Percentiles rank a stretch among this genome's conserved stretches.
Conservation (phyloP, 1,140 invertebrate genomes). For the Probaryconus sp. region DNA sequence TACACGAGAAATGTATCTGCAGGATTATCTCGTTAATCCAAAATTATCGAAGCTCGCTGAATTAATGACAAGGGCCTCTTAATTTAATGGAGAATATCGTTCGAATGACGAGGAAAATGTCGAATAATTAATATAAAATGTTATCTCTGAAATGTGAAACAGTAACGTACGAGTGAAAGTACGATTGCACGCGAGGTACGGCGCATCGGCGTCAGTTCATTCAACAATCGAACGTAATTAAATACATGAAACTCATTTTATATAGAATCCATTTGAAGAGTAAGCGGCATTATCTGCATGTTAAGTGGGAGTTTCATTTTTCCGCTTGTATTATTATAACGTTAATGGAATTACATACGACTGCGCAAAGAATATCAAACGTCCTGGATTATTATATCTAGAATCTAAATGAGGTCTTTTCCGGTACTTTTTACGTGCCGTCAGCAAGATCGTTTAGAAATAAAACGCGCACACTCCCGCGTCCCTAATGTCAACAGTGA, state of each 20-base stretch:
- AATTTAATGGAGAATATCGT: too few species aligned
- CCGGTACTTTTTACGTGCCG: conserved; percentile 16
- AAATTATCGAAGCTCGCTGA: too few species aligned
- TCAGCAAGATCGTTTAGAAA: conserved; percentile 8
- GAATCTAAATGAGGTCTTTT: conserved; percentile 14
- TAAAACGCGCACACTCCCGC: not conserved
- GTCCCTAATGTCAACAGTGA: conserved; percentile 14
- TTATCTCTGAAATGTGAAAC: too few species aligned
- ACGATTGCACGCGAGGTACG: too few species aligned
- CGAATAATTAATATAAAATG: too few species aligned
- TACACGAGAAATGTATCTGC: too few species aligned
- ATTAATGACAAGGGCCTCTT: too few species aligned
- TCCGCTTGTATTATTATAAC: conserved; percentile 9
- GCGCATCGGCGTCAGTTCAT: too few species aligned
- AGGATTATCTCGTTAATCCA: too few species aligned
- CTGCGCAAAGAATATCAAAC: conserved; percentile 15
- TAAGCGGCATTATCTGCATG: conserved; percentile 2
- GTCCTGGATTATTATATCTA: conserved; percentile 5
- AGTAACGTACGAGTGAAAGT: too few species aligned
- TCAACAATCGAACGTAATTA: too few species aligned
- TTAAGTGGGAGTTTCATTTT: conserved; percentile 13
- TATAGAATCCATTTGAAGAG: conserved; percentile 10
- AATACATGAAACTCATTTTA: not conserved
- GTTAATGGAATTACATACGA: conserved; percentile 24
- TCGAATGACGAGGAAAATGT: too few species aligned